Evolutionary conservation across 2,888 invertebrate genomes (phyloP), one percentile per base, ranked within the genome.

Genomic region (Eubasilissa splendida): DNA sequence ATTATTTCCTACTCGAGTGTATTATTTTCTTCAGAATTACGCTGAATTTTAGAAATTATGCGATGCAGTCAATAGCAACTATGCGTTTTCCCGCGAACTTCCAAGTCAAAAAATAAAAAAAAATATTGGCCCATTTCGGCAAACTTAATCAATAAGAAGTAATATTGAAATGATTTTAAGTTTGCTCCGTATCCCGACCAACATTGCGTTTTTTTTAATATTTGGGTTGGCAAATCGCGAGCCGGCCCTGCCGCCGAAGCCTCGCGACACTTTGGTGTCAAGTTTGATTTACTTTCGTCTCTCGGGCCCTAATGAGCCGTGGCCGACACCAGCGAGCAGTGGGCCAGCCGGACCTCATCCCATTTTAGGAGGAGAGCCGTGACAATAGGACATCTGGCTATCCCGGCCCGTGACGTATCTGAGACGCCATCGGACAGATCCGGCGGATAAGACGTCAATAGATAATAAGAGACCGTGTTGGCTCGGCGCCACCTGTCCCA

Each of bases 361-460:
- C 80, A 77, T 80, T 80, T 80, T 77, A 80, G 80, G 80, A 80
- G 66, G 66, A 50, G 59, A 11, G 50, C 73, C 33, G 63, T 77
- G 80, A 80, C 80, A 80, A 80, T 80, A 77, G 76, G 77, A 73
- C 74, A 65, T 52, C 77, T 77, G 77, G 70, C 63, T 63, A 63
- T 63, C 52, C 53, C 22, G 52, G 53, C 70, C 54, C 53, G 71
- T 56, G 71, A 73, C 71, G 71, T 73, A 73, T 73, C 71, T n/a
- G 58, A 73, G 58, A 73, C 71, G 42, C 33, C 3, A 73, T 73
- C 71, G 42, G 58, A 73, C 71, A 56, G 71, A 73, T 73, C 54
- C 42, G 71, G 71, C 70, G n/a, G 71, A 73, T 73, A 73, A 73
- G 71, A 56, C 22, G 14, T 52, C 70, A 52, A 54, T 73, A 56